Evolutionary conservation across 2,113 vertebrate species (phyloP).

Genomic region (Tor tambroides): DNA sequence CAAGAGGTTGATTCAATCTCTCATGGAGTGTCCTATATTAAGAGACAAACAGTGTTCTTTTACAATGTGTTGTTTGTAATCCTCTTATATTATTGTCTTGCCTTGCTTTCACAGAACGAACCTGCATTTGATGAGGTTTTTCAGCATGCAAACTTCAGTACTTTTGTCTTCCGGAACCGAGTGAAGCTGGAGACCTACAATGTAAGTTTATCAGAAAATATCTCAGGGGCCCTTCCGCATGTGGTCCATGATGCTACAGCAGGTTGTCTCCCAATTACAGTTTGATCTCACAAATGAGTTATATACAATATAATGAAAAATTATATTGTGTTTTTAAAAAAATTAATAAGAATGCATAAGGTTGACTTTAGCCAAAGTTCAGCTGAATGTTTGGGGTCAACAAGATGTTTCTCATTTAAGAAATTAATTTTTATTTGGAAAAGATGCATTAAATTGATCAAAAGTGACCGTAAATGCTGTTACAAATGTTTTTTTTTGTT

Average conservation of each 20-base stretch:
- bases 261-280: not conserved
- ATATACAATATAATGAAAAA: no score
- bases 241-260: not conserved
- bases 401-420: no score
- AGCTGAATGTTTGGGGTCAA: not conserved
- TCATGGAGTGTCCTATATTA: not conserved
- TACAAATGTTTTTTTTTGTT: not conserved
- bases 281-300: no score
- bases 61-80: not conserved
- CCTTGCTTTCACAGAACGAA: slow-evolving; percentile 82
- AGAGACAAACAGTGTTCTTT: not conserved
- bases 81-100: not conserved
- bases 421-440: no score
- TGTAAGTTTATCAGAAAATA: slow-evolving; percentile 77
- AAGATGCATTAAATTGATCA: no score
- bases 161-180: slow-evolving; percentile 87
- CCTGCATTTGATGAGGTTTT: slow-evolving; percentile 91
- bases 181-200: slow-evolving; percentile 97
- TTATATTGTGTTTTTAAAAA: no score
- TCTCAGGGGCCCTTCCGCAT: not conserved
- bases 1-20: not conserved
- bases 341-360: not conserved
- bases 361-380: not conserved
- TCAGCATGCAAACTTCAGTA: slow-evolving; percentile 91
- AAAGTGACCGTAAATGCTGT: not conserved